Evolutionary conservation across 2,113 vertebrate species (phyloP).

Genomic region (Ondatra zibethicus): DNA sequence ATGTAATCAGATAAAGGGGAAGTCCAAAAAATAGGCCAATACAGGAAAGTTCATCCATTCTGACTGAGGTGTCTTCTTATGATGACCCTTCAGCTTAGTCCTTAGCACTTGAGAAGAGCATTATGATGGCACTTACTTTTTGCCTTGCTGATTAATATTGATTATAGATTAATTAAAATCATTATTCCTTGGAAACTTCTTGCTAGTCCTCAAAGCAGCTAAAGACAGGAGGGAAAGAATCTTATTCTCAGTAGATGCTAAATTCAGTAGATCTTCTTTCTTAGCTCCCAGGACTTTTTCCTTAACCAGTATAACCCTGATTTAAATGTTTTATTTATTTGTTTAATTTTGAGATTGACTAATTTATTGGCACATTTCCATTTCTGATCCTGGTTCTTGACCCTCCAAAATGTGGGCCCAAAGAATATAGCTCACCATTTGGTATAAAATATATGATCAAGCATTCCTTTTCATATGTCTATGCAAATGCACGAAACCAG

Average conservation of each 20-base stretch:
- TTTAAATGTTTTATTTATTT: neutral
- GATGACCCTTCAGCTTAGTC: neutral
- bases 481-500: constrained; percentile 69
- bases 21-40: neutral
- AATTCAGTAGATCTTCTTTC: neutral
- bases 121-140: neutral
- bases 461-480: constrained; percentile 48
- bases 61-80: neutral
- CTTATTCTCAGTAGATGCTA: neutral
- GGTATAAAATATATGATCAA: constrained; percentile 47
- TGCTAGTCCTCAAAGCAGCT: neutral
- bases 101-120: neutral
- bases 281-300: neutral
- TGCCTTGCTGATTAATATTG: neutral
- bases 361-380: neutral
- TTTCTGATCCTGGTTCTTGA: neutral
- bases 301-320: neutral
- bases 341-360: neutral
- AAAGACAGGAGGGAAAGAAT: neutral
- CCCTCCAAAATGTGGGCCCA: neutral
- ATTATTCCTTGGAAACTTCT: neutral
- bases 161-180: constrained; percentile 13
- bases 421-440: neutral
- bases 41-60: neutral
- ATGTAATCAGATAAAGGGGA: neutral